These are phyloP conservation scores for Zaprionus camerounensis DNA, from an alignment of 1,140 invertebrate species.

Conservation along the genomic window DNA sequence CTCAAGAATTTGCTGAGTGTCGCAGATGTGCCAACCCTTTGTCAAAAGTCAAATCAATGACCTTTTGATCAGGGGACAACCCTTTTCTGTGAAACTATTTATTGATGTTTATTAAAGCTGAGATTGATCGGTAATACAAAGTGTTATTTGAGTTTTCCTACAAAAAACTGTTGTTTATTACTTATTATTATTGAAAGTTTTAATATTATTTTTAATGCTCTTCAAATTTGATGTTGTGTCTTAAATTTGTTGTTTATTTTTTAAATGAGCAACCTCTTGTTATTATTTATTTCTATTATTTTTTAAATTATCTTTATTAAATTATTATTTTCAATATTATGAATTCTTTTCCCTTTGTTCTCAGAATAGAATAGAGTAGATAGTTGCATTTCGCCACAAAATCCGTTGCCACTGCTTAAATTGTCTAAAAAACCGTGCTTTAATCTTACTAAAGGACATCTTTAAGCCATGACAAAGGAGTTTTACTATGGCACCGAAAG, in stretches of 20 bases:
- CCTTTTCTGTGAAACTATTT: neutral
- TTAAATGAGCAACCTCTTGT: neutral
- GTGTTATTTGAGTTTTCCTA: neutral
- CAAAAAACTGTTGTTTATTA: neutral
- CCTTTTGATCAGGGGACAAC: neutral
- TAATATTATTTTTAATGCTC: too few relatives aligned
- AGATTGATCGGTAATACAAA: neutral
- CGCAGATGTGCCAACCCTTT: neutral
- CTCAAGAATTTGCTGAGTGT: neutral
- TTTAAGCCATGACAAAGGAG: neutral
- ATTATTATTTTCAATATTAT: too few relatives aligned
- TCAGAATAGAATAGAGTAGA: neutral
- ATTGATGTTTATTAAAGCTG: neutral
- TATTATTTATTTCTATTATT: neutral
- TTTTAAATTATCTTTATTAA: neutral
- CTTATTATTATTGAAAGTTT: neutral
- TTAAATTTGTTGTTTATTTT: neutral
- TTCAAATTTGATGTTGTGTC: neutral
- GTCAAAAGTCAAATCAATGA: conserved; percentile 2
- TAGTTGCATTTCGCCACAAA: neutral
- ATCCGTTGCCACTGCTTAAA: neutral
- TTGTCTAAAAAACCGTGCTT: neutral
- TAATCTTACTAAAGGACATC: neutral
- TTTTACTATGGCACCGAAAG: conserved; percentile 19
- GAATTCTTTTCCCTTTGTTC: neutral